Conservation (phyloP, 2,888 invertebrate species). For the Tethea ocularis region DNA sequence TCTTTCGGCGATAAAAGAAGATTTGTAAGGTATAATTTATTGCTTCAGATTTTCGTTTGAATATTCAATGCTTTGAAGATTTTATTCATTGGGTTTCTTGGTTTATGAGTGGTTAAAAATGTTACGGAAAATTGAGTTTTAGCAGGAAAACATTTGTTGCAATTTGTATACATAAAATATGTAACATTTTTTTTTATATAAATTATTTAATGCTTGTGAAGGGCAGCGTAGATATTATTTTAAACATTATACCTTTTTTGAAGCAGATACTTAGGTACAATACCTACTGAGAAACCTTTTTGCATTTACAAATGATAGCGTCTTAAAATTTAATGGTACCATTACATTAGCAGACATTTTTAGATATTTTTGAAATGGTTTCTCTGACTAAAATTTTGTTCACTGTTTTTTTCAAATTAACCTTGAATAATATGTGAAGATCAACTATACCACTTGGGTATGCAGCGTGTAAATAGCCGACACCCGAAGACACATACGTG, state of each 20-base stretch:
- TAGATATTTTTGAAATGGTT: background rate
- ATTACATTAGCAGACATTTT: background rate
- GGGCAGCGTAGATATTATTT: background rate
- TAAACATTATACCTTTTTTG: no score
- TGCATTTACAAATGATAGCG: background rate
- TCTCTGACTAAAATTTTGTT: background rate
- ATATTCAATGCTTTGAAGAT: conserved; percentile 11
- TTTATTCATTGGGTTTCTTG: conserved; percentile 4
- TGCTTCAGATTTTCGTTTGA: conserved; percentile 11
- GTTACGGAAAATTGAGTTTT: background rate
- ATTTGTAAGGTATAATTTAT: conserved; percentile 19
- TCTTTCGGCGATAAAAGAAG: conserved; percentile 15
- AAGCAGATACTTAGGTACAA: no score
- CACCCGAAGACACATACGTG: no score
- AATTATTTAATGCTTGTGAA: background rate
- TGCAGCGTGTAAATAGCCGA: no score
- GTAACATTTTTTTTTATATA: no score
- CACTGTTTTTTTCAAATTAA: no score
- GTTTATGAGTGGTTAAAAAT: background rate
- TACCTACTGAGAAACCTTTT: background rate
- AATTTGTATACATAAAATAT: no score
- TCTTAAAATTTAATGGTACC: background rate
- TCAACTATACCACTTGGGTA: no score
- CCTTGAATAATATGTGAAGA: no score
- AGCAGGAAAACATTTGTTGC: no score